Evolutionary conservation across 2,797 vertebrate species (phyloP).

Genomic region (Gouania willdenowi): DNA sequence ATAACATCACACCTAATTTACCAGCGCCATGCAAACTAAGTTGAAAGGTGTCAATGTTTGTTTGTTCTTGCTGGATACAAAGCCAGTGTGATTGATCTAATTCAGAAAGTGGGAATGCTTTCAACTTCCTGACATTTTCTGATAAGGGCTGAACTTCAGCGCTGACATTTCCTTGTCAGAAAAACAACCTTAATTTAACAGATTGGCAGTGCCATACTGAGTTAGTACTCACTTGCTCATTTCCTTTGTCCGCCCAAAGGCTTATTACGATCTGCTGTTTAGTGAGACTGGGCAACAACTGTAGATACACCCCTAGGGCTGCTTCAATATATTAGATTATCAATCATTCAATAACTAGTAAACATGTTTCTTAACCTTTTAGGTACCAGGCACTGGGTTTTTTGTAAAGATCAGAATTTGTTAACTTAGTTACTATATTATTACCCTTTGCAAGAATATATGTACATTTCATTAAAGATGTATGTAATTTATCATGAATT

Average conservation of each 20-base stretch:
- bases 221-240: neutral
- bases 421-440: too few relatives aligned
- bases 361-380: too few relatives aligned
- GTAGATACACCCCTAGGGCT: conserved; percentile 14
- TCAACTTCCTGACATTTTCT: conserved; percentile 22
- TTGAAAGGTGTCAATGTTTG: too few relatives aligned
- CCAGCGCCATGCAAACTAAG: too few relatives aligned
- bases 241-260: conserved; percentile 24
- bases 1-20: too few relatives aligned
- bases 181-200: conserved; percentile 24
- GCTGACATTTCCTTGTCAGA: conserved; percentile 31
- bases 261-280: conserved; percentile 29
- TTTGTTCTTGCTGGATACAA: neutral
- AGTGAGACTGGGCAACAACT: conserved; percentile 41
- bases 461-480: too few relatives aligned
- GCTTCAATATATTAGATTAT: conserved; percentile 30
- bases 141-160: conserved; percentile 20
- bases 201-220: conserved; percentile 4
- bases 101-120: conserved; percentile 3
- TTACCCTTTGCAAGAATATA: too few relatives aligned
- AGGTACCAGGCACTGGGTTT: too few relatives aligned
- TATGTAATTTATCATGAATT: too few relatives aligned
- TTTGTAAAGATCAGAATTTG: too few relatives aligned
- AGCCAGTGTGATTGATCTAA: neutral
- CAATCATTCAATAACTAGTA: too few relatives aligned